These are phyloP conservation scores for Catalaphyllia jardinei DNA, from an alignment of 64 coral and sea anemone genomes.

Conservation along the genomic window DNA sequence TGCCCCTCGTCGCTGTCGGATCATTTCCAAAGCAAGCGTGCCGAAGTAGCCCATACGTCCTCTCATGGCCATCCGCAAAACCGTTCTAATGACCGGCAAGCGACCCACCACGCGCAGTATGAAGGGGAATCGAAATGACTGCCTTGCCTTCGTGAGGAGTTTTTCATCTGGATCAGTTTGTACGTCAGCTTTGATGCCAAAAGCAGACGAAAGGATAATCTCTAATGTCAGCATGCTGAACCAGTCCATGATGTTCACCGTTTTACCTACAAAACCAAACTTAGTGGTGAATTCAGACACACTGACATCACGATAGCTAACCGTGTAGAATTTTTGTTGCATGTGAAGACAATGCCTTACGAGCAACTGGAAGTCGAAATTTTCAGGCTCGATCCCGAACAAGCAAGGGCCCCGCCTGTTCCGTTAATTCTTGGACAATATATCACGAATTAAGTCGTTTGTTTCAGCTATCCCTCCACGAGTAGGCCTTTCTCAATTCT, in stretches of 20 bases:
- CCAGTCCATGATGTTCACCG: conserved; percentile 59
- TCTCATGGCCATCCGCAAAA: background rate
- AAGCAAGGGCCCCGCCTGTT: no score
- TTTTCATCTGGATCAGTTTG: conserved; percentile 30
- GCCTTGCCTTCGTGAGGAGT: conserved; percentile 24
- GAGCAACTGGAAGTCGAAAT: no score
- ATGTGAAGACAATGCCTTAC: no score
- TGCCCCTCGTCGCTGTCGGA: conserved; percentile 24
- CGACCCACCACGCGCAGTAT: background rate
- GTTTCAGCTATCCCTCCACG: no score
- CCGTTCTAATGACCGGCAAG: background rate
- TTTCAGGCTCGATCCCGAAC: no score
- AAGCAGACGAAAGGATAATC: conserved; percentile 66
- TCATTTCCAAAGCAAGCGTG: conserved; percentile 35
- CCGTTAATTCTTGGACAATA: no score
- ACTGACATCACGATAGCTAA: no score
- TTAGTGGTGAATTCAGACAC: background rate
- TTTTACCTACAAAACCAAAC: conserved; percentile 35
- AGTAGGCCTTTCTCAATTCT: no score
- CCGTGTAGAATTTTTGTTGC: no score
- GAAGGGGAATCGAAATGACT: background rate
- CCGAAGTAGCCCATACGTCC: conserved; percentile 19
- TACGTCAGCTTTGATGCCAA: conserved; percentile 58
- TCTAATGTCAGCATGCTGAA: conserved; percentile 64
- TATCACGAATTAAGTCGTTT: no score